These are phyloP conservation scores for Pandion haliaetus DNA, from an alignment of 2,113 vertebrate genomes.

Conservation along the genomic window DNA sequence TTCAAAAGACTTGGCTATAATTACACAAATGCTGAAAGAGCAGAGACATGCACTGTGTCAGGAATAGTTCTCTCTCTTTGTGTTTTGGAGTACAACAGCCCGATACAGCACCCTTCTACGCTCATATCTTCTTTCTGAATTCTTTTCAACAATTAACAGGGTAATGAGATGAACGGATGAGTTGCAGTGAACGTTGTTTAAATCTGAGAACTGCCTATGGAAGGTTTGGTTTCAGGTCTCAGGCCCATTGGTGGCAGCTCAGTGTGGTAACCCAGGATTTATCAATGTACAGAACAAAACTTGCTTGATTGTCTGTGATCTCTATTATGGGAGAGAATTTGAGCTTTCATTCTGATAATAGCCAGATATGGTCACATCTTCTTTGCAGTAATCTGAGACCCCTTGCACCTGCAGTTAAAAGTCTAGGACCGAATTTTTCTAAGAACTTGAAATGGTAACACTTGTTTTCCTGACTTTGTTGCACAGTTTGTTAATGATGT, in stretches of 20 bases:
- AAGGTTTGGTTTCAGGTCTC: background rate
- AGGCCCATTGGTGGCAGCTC: background rate
- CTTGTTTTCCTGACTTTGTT: background rate
- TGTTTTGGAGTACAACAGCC: background rate
- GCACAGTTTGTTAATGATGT: background rate
- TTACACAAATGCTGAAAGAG: conserved; percentile 23
- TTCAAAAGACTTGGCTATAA: conserved; percentile 23
- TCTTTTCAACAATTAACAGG: background rate
- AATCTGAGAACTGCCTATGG: background rate
- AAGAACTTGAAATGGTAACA: background rate
- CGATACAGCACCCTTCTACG: background rate
- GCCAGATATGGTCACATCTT: background rate
- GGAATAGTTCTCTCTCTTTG: background rate
- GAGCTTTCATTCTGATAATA: background rate
- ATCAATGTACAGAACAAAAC: background rate
- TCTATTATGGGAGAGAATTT: background rate
- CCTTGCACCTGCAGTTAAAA: background rate
- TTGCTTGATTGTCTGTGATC: background rate
- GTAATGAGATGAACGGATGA: background rate
- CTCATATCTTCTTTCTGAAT: background rate
- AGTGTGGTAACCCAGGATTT: background rate
- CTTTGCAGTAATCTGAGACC: background rate
- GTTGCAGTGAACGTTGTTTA: background rate
- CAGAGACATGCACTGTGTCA: background rate
- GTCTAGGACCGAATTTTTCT: background rate